Percentiles rank a stretch among this genome's conserved stretches.
Evolutionary conservation across 1,140 invertebrate genomes (phyloP).

Genomic region (Pseudomyrmex sp.): DNA sequence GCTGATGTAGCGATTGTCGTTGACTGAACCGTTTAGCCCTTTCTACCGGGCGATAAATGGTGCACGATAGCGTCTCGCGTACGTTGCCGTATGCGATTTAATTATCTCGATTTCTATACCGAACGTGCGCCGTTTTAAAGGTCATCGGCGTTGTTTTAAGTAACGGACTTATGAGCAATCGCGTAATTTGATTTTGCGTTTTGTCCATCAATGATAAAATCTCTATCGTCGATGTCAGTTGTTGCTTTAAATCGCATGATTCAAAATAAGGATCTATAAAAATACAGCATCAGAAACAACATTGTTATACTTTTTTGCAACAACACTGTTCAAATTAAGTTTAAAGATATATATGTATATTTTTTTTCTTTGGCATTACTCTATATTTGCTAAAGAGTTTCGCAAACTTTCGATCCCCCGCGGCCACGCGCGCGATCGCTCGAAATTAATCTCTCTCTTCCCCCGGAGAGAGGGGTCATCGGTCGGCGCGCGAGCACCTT

Average conservation of each 20-base stretch:
- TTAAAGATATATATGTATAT: neutral
- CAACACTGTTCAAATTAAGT: too few species aligned
- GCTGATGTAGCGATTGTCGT: constrained; percentile 52
- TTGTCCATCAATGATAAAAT: neutral
- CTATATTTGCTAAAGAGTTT: constrained; percentile 27
- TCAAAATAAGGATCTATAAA: neutral
- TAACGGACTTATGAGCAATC: neutral
- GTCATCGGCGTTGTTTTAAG: constrained; percentile 55
- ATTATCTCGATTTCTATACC: constrained; percentile 62
- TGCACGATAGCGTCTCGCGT: constrained; percentile 65
- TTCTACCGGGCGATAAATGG: constrained; percentile 58
- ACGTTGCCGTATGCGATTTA: constrained; percentile 67
- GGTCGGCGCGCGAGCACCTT: constrained; percentile 56
- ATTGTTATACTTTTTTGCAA: too few species aligned
- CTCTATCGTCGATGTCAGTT: neutral
- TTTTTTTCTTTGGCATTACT: neutral
- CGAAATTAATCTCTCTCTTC: constrained; percentile 72
- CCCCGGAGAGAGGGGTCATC: constrained; percentile 69
- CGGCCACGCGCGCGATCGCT: constrained; percentile 55
- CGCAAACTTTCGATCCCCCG: constrained; percentile 38
- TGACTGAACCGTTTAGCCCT: constrained; percentile 61
- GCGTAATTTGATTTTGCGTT: constrained; percentile 2
- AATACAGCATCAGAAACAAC: too few species aligned
- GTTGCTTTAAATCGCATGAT: neutral
- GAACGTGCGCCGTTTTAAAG: constrained; percentile 58